Conservation (phyloP, 2,113 vertebrate genomes). For the Brachyistius frenatus region DNA sequence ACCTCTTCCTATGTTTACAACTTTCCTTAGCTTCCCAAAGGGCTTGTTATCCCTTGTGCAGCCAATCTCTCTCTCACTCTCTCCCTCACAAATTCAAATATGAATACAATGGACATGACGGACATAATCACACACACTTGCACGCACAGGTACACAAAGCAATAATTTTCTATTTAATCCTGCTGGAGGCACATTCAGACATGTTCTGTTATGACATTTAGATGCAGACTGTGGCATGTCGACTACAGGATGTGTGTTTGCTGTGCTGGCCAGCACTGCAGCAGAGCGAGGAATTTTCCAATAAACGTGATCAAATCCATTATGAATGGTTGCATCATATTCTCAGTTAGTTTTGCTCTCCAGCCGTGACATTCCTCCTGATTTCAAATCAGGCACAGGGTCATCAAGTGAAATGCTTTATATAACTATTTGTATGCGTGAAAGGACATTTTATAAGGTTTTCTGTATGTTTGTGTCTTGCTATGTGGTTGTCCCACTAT, state of each 20-base stretch:
- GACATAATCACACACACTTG: conserved; percentile 16
- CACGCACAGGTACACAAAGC: background rate
- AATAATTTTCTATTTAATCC: conserved; percentile 54
- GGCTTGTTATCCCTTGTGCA: conserved; percentile 45
- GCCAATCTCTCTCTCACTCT: conserved; percentile 27
- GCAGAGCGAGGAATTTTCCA: conserved; percentile 48
- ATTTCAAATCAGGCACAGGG: conserved; percentile 24
- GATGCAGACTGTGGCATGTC: conserved; percentile 40
- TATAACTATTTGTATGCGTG: conserved; percentile 34
- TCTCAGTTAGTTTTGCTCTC: conserved; percentile 35
- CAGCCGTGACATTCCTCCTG: conserved; percentile 29
- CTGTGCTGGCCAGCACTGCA: conserved; percentile 27
- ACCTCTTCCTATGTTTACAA: conserved; percentile 72
- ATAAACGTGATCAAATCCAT: conserved; percentile 53
- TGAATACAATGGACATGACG: conserved; percentile 28
- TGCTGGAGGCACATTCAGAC: conserved; percentile 49
- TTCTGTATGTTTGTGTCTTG: conserved; percentile 35
- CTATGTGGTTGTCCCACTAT: conserved; percentile 33
- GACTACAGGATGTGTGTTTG: conserved; percentile 39
- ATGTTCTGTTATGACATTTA: conserved; percentile 53
- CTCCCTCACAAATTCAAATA: conserved; percentile 26
- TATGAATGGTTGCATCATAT: conserved; percentile 41
- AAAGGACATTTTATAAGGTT: conserved; percentile 2
- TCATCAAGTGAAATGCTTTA: conserved; percentile 14
- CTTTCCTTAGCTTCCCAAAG: conserved; percentile 63